Base-by-base conservation (phyloP, 2,888 invertebrate species). In the Euplexia lucipara region DNA sequence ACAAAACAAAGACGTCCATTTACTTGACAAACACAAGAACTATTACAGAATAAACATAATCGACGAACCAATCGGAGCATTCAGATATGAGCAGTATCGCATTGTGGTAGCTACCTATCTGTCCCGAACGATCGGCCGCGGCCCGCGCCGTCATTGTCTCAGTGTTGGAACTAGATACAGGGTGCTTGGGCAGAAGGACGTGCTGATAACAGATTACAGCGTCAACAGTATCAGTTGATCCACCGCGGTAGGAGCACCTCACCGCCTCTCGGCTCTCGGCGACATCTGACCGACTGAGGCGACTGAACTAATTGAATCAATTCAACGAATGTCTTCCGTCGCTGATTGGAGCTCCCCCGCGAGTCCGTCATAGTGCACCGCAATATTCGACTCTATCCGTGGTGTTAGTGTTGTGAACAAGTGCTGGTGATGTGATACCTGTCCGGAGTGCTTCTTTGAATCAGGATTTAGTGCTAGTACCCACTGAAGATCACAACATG, bases 121-220 rank as follows among this genome's bases (percentile, higher is more conserved):
- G 86, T 81, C 81, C 87, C 85, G 85, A 88, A 86, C 88, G 85
- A 87, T 85, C 86, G 82, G 83, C 75, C 57, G 62, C 83, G 82
- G 53, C 35, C 84, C 81, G 83, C 81, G 81, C 75, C 78, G 79
- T 81, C 87, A 91, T 93, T 92, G 92, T 93, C 90, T 93, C 85
- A 78, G 79, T 79, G 76, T 75, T 62, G 44, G 56, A 61, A 71
- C 82, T 87, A 85, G 88, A 86, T 85, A 88, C 80, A 80, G 85
- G 85, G 84, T 88, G 89, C 86, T 84, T 83, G 75, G 76, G 37
- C 82, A 89, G 87, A 90, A 88, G 78, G 87, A 79, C 79, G 66
- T 69, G 81, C 84, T 94, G 95, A 95, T 95, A 95, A 94, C 89
- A 93, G 94, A 94, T 94, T 92, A 91, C 82, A 83, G 84, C 82